Base-by-base conservation (phyloP, 2,888 invertebrate species). In the Spilarctia lutea region DNA sequence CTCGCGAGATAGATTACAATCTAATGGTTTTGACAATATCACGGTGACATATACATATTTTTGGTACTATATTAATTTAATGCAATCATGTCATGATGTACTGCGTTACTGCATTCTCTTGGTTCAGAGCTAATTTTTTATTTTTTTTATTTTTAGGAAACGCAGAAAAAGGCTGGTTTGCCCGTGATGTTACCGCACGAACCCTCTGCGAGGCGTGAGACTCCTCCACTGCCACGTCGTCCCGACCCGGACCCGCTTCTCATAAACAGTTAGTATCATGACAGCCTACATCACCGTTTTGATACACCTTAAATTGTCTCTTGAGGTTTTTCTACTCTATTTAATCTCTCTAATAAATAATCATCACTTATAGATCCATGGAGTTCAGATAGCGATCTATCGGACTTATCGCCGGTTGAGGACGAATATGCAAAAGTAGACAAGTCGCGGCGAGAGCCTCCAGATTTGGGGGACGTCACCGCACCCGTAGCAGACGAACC, bases 91-190 rank as follows among this genome's bases (percentile, higher is more conserved):
- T 16, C 18, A 48, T 48, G 18, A 48, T 48, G 18, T 18, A 20
- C 16, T 35, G 6, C 6, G 35, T 35, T 35, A n/a, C n/a, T n/a
- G n/a, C n/a, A 35, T 35, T 35, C 3, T 3, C 35, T 35, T 42
- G 42, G 42, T 42, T 42, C 11, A 42, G 11, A 42, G 60, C 2
- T 13, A n/a, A 13, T n/a, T 13, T 27, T 27, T 1, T 27, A 4
- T 3, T 27, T 27, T 16, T 16, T 3, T 1, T 27, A 27, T 24
- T 81, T n/a, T 35, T 84, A 96, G 90, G 98, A 98, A 89, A 98
- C 98, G 0, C 99, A 99, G 91, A 97, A 98, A 88, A 98, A 98
- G 90, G 99, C 98, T 2, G 99, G 99, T 11, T 96, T 99, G 76
- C 98, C 98, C 0, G 97, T 98, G 75, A 97, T 97, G 90, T 93